Evolutionary conservation across 2,888 invertebrate species (phyloP).

Genomic region (Criorhina ranunculi): DNA sequence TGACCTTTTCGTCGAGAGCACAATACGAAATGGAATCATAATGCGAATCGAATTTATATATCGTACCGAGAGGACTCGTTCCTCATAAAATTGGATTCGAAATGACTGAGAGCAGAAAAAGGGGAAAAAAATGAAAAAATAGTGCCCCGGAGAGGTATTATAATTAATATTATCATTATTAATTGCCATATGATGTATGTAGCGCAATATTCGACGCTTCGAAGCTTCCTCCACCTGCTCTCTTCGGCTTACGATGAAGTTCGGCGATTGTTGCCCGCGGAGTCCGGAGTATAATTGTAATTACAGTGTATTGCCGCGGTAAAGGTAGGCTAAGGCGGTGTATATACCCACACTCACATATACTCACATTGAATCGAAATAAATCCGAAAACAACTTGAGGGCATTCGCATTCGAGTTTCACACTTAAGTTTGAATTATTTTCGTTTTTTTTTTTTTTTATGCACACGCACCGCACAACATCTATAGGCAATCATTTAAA

Average conservation of each 20-base stretch:
- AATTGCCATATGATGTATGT: conserved; percentile 70
- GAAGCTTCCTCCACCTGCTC: not conserved
- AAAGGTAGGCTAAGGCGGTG: conserved; percentile 15
- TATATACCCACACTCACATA: not conserved
- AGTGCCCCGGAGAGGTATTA: conserved; percentile 71
- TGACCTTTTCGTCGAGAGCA: conserved; percentile 32
- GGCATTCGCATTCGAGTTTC: conserved; percentile 67
- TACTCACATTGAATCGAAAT: conserved; percentile 40
- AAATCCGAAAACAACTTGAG: conserved; percentile 70
- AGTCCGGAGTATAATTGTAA: conserved; percentile 56
- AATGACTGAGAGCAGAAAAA: conserved; percentile 49
- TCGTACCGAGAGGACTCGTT: conserved; percentile 48
- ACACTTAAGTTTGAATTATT: conserved; percentile 55
- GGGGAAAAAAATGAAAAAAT: conserved; percentile 62
- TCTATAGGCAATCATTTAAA: conserved; percentile 33
- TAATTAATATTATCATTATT: conserved; percentile 77
- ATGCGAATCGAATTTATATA: conserved; percentile 66
- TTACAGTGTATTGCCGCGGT: conserved; percentile 32
- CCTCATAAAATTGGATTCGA: conserved; percentile 58
- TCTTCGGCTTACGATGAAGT: conserved; percentile 29
- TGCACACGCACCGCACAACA: not conserved
- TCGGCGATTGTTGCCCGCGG: conserved; percentile 61
- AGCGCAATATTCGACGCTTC: conserved; percentile 4
- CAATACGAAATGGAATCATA: conserved; percentile 32
- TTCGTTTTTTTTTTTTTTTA: not conserved